Evolutionary conservation across 2,888 invertebrate species (phyloP).

Genomic region (Sesia apiformis): DNA sequence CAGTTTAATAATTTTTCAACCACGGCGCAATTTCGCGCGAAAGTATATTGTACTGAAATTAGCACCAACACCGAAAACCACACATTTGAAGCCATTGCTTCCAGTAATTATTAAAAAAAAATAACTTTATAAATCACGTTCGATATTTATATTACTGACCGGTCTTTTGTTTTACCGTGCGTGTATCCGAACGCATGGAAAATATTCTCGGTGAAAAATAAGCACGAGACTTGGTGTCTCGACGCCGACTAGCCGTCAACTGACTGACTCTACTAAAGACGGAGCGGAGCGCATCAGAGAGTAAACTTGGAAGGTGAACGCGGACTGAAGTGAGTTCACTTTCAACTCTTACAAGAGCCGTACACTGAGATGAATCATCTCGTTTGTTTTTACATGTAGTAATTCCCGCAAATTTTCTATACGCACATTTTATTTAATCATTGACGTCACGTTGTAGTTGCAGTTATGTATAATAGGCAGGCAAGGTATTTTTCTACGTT

Average conservation of each 20-base stretch:
- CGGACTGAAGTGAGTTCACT: not conserved
- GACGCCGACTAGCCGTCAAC: too few species aligned
- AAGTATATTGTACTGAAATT: constrained; percentile 33
- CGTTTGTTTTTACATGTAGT: constrained; percentile 15
- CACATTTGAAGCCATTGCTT: constrained; percentile 9
- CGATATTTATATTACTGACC: not conserved
- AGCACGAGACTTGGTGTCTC: too few species aligned
- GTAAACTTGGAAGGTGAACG: not conserved
- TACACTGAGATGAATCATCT: constrained; percentile 45
- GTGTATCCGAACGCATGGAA: too few species aligned
- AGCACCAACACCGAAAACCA: constrained; percentile 42
- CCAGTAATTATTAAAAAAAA: not conserved
- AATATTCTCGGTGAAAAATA: too few species aligned
- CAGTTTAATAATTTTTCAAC: constrained; percentile 26
- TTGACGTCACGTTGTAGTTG: too few species aligned
- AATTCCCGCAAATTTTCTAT: constrained; percentile 44
- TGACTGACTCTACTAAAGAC: not conserved
- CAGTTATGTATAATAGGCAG: too few species aligned
- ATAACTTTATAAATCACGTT: not conserved
- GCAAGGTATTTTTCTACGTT: too few species aligned
- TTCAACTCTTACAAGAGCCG: not conserved
- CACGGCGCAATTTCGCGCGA: constrained; percentile 28
- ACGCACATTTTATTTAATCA: too few species aligned
- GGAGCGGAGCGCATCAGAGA: not conserved
- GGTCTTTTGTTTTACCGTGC: not conserved